Evolutionary conservation across 1,140 invertebrate species (phyloP), one percentile per base, ranked within the genome.

Genomic region (Zaprionus africanus): DNA sequence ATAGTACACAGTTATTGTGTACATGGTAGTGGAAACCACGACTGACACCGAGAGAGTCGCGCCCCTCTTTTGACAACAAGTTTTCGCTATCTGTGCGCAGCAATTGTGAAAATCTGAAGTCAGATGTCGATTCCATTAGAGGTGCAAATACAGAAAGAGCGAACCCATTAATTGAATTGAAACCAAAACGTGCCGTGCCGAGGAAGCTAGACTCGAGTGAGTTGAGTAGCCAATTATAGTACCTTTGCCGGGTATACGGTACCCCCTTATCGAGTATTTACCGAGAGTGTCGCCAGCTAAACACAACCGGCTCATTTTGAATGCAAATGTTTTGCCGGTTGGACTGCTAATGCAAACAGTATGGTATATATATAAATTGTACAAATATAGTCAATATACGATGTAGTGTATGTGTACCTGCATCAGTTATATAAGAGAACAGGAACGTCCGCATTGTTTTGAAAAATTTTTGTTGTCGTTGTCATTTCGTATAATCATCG

Each of bases 311-410:
- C 76, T 79, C 57, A 82, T 86, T 86, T 60, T 41, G 46, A 76
- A 86, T 85, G 82, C 82, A 82, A 82, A 85, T 85, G 65, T 79
- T 53, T 51, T 54, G 69, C 82, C 78, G 66, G 72, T 49, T 56
- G 46, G 69, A 74, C 75, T 62, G 69, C 75, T 73, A 75, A 67
- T 69, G 56, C 57, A 81, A 81, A 81, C 51, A 71, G 26, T 74
- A 49, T 61, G 76, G 57, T 24, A 59, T 63, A 53, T 72, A 46
- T 78, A 53, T 36, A 71, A 2, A 22, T 22, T 2, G 2, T 26
- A 22, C n/a, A 22, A 49, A 24, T 49, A 58, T 51, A 31, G 17
- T 53, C 36, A 46, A 46, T 46, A 46, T 46, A 15, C 31, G 31
- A 34, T 66, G 53, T 41, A 53, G 17, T 60, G 38, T 59, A 13